Evolutionary conservation across 2,888 invertebrate genomes (phyloP).

Genomic region (Coelopa pilipes): DNA sequence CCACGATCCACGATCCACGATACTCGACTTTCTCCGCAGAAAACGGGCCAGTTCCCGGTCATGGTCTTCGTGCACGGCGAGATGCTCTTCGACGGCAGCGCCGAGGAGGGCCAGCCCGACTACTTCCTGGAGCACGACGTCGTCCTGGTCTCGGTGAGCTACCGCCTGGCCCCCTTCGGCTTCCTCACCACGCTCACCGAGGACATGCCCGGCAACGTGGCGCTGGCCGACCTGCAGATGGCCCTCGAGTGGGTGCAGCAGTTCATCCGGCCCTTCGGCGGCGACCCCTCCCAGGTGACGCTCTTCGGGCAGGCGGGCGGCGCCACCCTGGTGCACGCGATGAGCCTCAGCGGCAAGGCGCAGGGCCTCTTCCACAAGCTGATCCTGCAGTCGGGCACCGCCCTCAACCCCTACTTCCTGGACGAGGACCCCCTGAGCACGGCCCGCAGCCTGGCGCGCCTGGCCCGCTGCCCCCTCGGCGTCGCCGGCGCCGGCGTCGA

Average conservation of each 20-base stretch:
- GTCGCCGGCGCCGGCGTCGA: constrained; percentile 29
- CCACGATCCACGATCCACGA: too few species aligned
- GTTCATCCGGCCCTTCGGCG: constrained; percentile 68
- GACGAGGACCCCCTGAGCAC: constrained; percentile 65
- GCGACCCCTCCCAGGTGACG: constrained; percentile 67
- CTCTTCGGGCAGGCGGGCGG: constrained; percentile 71
- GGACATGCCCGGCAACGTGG: constrained; percentile 70
- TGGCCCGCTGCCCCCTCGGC: constrained; percentile 56
- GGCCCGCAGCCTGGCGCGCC: constrained; percentile 62
- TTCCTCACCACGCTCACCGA: constrained; percentile 69
- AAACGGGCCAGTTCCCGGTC: constrained; percentile 58
- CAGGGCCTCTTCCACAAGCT: constrained; percentile 67
- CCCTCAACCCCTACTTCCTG: constrained; percentile 68
- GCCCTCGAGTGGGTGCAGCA: constrained; percentile 69
- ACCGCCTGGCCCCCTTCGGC: constrained; percentile 69
- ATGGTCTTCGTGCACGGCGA: constrained; percentile 68
- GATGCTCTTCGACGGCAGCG: constrained; percentile 65
- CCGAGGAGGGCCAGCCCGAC: constrained; percentile 64
- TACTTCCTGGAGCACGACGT: constrained; percentile 68
- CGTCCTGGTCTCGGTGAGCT: constrained; percentile 68
- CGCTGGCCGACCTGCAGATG: constrained; percentile 69
- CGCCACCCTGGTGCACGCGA: constrained; percentile 67
- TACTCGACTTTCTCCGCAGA: constrained; percentile 41
- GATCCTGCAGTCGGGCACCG: constrained; percentile 70
- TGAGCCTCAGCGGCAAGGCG: constrained; percentile 56